These are phyloP conservation scores for Balearica regulorum DNA, from an alignment of 2,797 vertebrate genomes.

Conservation along the genomic window DNA sequence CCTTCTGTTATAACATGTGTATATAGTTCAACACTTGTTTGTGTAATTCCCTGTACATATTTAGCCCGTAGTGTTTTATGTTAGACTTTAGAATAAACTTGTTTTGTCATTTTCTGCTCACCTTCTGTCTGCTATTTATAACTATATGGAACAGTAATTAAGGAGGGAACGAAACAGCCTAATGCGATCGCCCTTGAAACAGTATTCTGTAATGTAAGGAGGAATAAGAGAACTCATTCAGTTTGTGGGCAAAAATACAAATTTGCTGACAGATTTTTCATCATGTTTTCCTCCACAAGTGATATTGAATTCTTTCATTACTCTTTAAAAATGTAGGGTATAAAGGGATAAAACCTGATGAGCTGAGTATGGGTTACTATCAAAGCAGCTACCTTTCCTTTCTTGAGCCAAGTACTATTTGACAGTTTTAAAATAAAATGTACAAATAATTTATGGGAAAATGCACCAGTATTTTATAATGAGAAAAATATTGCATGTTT, in stretches of 20 bases:
- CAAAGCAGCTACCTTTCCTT: background rate
- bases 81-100: constrained; percentile 68
- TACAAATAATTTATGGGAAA: background rate
- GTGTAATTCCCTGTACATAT: constrained; percentile 64
- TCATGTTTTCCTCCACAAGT: background rate
- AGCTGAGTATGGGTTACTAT: background rate
- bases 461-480: background rate
- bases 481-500: background rate
- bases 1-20: constrained; percentile 66
- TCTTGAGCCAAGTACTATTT: background rate
- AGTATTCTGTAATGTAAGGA: background rate
- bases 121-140: constrained; percentile 70
- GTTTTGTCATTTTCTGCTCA: constrained; percentile 67
- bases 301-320: background rate
- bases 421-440: background rate
- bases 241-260: background rate
- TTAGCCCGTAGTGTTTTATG: constrained; percentile 67
- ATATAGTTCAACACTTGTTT: constrained; percentile 60
- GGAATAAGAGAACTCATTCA: background rate
- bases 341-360: background rate
- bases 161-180: constrained; percentile 13
- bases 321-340: background rate
- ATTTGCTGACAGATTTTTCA: background rate
- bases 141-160: constrained; percentile 59
- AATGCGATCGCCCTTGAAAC: constrained; percentile 23